These are phyloP conservation scores for Bubo bubo DNA, from an alignment of 2,113 vertebrate species.

Conservation along the genomic window DNA sequence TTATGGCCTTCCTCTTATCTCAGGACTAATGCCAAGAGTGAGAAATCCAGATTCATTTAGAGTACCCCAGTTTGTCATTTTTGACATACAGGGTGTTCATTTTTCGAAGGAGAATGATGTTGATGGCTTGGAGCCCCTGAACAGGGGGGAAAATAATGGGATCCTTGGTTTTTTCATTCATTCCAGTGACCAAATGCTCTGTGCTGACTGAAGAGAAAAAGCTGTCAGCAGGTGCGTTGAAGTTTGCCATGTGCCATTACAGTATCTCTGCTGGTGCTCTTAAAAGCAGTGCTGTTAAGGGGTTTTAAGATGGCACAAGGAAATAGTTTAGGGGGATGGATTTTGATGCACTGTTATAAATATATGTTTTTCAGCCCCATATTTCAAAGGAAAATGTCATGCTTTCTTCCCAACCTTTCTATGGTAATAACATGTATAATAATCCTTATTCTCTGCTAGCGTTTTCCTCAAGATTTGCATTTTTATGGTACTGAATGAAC, in stretches of 20 bases:
- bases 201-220: constrained; percentile 10
- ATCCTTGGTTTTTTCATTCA: background rate
- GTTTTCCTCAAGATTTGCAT: background rate
- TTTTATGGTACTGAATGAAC: constrained; percentile 17
- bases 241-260: constrained; percentile 3
- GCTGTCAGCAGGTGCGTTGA: background rate
- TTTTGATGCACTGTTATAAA: constrained; percentile 43
- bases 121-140: background rate
- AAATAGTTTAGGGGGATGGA: constrained; percentile 33
- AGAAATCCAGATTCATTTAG: background rate
- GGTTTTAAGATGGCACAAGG: background rate
- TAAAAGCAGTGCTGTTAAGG: constrained; percentile 23
- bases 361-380: background rate
- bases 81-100: background rate
- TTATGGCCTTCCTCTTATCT: background rate
- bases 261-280: constrained; percentile 31
- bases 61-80: background rate
- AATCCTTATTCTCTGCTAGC: background rate
- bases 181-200: background rate
- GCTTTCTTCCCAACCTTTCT: constrained; percentile 8
- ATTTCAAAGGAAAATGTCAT: constrained; percentile 20
- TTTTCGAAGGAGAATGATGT: background rate
- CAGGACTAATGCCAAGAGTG: background rate
- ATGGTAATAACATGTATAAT: background rate
- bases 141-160: background rate